These are phyloP conservation scores for Tridacna crocea DNA, from an alignment of 2,888 invertebrate species.

Conservation along the genomic window DNA sequence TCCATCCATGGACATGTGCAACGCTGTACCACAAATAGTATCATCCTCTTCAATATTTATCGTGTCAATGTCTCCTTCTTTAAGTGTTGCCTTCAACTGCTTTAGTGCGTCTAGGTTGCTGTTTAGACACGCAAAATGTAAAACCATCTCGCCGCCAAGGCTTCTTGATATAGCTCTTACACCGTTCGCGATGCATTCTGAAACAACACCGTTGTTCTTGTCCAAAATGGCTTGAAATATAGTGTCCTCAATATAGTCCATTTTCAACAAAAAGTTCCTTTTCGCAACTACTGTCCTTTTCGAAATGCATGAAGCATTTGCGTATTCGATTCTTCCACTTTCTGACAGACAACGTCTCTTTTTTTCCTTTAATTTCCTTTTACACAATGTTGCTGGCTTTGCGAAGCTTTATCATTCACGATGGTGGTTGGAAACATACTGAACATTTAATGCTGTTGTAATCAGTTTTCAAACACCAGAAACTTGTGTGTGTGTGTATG, in stretches of 20 bases:
- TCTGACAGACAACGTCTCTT: too few species aligned
- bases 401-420: too few species aligned
- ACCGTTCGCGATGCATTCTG: conserved; percentile 6
- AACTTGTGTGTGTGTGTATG: too few species aligned
- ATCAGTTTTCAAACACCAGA: too few species aligned
- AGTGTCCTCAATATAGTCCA: not conserved
- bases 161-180: conserved; percentile 28
- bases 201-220: conserved; percentile 14
- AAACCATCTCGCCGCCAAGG: conserved; percentile 15
- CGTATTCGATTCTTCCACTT: too few species aligned
- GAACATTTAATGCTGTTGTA: too few species aligned
- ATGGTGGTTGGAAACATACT: too few species aligned
- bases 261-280: too few species aligned
- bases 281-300: too few species aligned
- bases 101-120: conserved; percentile 32
- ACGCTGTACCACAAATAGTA: conserved; percentile 43
- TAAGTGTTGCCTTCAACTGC: conserved; percentile 31
- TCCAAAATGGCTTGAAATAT: conserved; percentile 32
- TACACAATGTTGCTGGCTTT: too few species aligned
- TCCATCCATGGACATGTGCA: conserved; percentile 48
- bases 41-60: conserved; percentile 43
- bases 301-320: too few species aligned
- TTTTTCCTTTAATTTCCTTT: too few species aligned
- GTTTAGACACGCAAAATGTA: conserved; percentile 44
- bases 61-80: conserved; percentile 37